Evolutionary conservation across 1,140 invertebrate species (phyloP).

Genomic region (Anastrepha ludens): DNA sequence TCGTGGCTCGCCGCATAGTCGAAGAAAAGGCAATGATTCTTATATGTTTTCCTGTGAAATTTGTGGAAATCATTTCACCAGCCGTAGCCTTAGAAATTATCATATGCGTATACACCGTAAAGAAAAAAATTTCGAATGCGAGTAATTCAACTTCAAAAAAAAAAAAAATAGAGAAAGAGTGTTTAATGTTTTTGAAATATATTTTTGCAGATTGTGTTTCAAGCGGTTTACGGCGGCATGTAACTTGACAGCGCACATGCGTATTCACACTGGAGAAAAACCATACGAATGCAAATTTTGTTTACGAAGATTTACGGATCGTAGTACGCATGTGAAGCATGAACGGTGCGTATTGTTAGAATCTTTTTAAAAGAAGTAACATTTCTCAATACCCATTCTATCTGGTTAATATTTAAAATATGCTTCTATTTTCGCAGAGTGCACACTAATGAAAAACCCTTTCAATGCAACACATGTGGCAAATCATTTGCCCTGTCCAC

Average conservation of each 20-base stretch:
- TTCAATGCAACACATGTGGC: slow-evolving; percentile 76
- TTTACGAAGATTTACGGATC: slow-evolving; percentile 65
- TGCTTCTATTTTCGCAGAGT: slow-evolving; percentile 64
- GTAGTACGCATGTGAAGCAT: slow-evolving; percentile 67
- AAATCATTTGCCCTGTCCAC: slow-evolving; percentile 77
- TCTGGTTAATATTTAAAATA: background rate
- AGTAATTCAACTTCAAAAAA: slow-evolving; percentile 60
- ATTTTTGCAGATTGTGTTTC: slow-evolving; percentile 62
- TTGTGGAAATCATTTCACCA: slow-evolving; percentile 62
- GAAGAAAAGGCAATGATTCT: slow-evolving; percentile 40
- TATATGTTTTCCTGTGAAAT: slow-evolving; percentile 58
- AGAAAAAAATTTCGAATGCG: slow-evolving; percentile 65
- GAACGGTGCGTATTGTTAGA: slow-evolving; percentile 64
- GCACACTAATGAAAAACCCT: slow-evolving; percentile 78
- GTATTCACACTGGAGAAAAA: slow-evolving; percentile 69
- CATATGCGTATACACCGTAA: slow-evolving; percentile 61
- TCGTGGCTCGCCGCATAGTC: slow-evolving; percentile 49
- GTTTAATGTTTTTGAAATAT: background rate
- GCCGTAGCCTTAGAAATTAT: slow-evolving; percentile 57
- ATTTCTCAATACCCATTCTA: too few species aligned
- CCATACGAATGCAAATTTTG: slow-evolving; percentile 66
- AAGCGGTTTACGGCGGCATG: slow-evolving; percentile 65
- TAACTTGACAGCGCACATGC: slow-evolving; percentile 69
- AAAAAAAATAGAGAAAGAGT: background rate
- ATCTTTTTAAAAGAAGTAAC: background rate